Evolutionary conservation across 2,797 vertebrate species (phyloP).

Genomic region (Eulemur albifrons): DNA sequence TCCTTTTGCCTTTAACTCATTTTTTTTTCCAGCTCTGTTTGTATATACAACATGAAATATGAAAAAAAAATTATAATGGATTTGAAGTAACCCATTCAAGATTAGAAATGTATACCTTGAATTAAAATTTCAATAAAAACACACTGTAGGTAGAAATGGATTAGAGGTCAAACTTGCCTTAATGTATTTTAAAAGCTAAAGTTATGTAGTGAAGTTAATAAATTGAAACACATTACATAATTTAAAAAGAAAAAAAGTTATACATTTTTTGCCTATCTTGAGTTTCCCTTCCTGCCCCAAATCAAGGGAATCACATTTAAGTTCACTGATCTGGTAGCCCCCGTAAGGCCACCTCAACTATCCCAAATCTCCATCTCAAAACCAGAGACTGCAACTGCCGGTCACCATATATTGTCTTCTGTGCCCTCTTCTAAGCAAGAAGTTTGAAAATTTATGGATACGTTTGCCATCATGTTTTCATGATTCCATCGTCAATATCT

Average conservation of each 20-base stretch:
- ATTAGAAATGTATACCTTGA: constrained; percentile 17
- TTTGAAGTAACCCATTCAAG: constrained; percentile 31
- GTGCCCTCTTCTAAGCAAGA: not conserved
- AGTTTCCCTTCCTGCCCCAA: not conserved
- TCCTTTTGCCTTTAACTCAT: not conserved
- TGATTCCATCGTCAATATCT: not conserved
- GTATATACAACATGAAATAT: constrained; percentile 51
- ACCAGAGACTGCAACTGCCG: not conserved
- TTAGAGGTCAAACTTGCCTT: not conserved
- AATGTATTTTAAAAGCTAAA: not conserved
- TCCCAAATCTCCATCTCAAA: not conserved
- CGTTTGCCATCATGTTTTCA: not conserved
- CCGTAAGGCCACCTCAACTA: not conserved
- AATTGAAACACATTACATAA: not conserved
- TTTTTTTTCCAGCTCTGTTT: not conserved
- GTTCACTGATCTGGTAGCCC: fast-evolving
- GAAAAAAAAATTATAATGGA: constrained; percentile 39
- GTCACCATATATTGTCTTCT: not conserved
- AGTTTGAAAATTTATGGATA: not conserved
- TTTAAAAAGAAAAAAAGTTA: no score
- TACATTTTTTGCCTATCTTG: not conserved
- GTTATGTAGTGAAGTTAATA: not conserved
- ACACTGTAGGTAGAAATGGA: not conserved
- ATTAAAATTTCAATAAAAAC: not conserved
- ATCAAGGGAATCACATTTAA: not conserved